Evolutionary conservation across 2,797 vertebrate species (phyloP), one percentile per base, ranked within the genome.

Genomic region (Micropoecilia bifurca): DNA sequence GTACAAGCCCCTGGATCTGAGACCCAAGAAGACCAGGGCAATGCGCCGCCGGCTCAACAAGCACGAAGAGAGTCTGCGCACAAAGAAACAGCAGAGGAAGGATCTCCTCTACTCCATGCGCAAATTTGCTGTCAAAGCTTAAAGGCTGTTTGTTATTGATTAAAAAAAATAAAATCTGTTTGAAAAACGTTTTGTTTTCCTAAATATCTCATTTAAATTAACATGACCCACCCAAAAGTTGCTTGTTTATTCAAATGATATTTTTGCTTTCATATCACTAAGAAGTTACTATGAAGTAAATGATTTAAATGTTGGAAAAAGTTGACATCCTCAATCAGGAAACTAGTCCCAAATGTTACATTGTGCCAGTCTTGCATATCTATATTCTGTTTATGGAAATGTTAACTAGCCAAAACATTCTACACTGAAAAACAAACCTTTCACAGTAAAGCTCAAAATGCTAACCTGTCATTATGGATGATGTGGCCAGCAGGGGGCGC

Each of bases 11-110:
- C 93, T 99, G 55, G 98, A 99, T 57, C 95, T 99, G 95, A 97
- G 98, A 90, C 98, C 99, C 76, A 99, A 97, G 96, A 99, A 99
- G 95, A 99, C 99, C 1, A 96, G 99, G 12, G 98, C 98, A 83
- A 96, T 99, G 93, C 96, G 99, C 8, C 97, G 98, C 76, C 89
- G 95, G 18, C 96, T 99, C 77, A 99, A 97, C 85, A 99, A 98
- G 79, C 97, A 99, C 0, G 99, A 99, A 80, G 95, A 97, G 91
- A 95, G 95, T 79, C 95, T 99, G 87, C 97, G 97, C 90, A 99
- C 97, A 80, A 99, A 97, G 93, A 99, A 99, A 83, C 97, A 97
- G 96, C 98, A 97, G 95, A 94, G 96, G 85, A 99, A 98, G 79
- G 97, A 98, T 0, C 96, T 98, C 6, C 91, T 99, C 14, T 99